Conservation (phyloP, 2,888 invertebrate species). For the Cerceris ruficornis region DNA sequence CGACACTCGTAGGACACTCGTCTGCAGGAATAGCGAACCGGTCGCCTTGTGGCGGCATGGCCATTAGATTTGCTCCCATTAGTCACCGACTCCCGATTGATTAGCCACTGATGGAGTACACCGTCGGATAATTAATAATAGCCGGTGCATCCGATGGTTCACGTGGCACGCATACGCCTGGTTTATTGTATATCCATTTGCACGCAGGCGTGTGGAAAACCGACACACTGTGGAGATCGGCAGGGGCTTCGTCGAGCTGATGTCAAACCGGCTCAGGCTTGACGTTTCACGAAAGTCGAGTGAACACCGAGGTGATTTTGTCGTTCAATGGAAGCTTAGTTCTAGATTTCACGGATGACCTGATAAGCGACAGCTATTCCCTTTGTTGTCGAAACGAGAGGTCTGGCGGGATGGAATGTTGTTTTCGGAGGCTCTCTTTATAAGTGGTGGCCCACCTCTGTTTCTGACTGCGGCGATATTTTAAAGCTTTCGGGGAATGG, state of each 20-base stretch:
- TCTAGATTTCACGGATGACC: background rate
- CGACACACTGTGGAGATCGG: conserved; percentile 11
- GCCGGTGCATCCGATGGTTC: conserved; percentile 51
- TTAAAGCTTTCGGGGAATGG: too few relatives aligned
- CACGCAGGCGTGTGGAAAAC: conserved; percentile 34
- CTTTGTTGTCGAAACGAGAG: too few relatives aligned
- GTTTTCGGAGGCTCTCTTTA: too few relatives aligned
- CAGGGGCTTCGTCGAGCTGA: background rate
- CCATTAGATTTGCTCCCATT: conserved; percentile 58
- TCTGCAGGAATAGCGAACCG: conserved; percentile 14
- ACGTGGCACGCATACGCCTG: conserved; percentile 44
- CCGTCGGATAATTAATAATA: conserved; percentile 65
- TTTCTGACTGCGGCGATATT: too few relatives aligned
- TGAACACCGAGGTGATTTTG: background rate
- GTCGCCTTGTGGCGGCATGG: conserved; percentile 14
- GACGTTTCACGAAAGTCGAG: background rate
- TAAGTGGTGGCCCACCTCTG: too few relatives aligned
- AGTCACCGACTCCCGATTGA: conserved; percentile 66
- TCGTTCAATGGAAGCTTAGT: background rate
- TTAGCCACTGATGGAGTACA: conserved; percentile 65
- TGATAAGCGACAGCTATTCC: background rate
- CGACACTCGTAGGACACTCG: conserved; percentile 9
- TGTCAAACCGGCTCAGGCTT: conserved; percentile 22
- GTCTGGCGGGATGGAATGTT: too few relatives aligned
- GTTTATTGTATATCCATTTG: conserved; percentile 58